Evolutionary conservation across 2,113 vertebrate species (phyloP).

Genomic region (Caretta caretta): DNA sequence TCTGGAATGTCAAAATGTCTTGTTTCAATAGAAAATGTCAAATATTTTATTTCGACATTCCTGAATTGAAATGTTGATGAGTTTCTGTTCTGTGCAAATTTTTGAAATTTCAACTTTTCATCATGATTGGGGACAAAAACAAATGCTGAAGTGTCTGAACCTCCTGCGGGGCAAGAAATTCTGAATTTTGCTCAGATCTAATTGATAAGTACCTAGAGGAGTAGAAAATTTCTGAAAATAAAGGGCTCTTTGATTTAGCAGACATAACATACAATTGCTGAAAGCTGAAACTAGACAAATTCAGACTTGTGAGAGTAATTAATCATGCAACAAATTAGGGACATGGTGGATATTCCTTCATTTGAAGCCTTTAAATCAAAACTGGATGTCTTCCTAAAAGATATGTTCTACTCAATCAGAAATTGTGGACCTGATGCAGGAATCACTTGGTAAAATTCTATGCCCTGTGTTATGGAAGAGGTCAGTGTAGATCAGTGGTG

Average conservation of each 20-base stretch:
- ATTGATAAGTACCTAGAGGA: constrained; percentile 19
- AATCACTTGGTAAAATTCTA: neutral
- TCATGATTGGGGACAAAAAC: neutral
- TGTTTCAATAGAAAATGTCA: neutral
- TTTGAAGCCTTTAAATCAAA: constrained; percentile 3
- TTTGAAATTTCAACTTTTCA: neutral
- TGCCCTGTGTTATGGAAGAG: neutral
- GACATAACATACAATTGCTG: constrained; percentile 51
- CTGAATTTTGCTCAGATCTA: constrained; percentile 48
- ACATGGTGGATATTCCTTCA: neutral
- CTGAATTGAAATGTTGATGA: neutral
- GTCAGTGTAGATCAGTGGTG: no score
- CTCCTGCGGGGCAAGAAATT: constrained; percentile 58
- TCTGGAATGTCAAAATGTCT: neutral
- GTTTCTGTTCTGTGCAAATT: neutral
- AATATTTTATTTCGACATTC: neutral
- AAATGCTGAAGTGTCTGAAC: constrained; percentile 38
- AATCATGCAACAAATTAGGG: constrained; percentile 30
- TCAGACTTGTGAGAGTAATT: constrained; percentile 32
- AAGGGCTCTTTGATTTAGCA: constrained; percentile 38
- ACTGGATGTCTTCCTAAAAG: neutral
- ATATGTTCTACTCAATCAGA: neutral
- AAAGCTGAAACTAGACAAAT: constrained; percentile 51
- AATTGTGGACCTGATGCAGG: neutral
- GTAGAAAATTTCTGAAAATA: constrained; percentile 39